Evolutionary conservation across 2,797 vertebrate genomes (phyloP).

Genomic region (Phataginus tetradactyla): DNA sequence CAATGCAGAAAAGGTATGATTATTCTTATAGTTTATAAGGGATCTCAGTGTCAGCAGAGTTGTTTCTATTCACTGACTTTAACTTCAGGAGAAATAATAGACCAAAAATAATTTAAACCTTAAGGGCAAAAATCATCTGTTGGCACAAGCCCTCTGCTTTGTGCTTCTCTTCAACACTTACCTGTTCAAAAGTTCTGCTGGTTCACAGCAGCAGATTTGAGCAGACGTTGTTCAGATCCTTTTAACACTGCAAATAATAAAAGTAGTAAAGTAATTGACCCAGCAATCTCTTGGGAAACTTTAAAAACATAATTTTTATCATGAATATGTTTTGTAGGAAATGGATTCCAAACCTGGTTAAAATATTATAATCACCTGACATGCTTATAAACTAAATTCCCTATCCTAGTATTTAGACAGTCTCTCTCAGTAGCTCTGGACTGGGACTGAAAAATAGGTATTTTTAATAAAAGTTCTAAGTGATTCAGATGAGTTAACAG

Average conservation of each 20-base stretch:
- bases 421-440: neutral
- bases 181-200: constrained; percentile 77
- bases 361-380: constrained; percentile 12
- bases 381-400: neutral
- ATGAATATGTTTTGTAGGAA: constrained; percentile 42
- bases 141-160: neutral
- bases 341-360: constrained; percentile 23
- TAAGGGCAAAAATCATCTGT: constrained; percentile 43
- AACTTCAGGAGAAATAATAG: neutral
- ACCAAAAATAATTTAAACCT: constrained; percentile 12
- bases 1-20: constrained; percentile 1
- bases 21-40: constrained; percentile 34
- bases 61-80: neutral
- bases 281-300: constrained; percentile 28
- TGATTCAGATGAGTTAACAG: constrained; percentile 21
- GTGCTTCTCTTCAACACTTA: constrained; percentile 63
- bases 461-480: constrained; percentile 35
- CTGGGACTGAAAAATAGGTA: neutral
- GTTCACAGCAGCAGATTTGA: constrained; percentile 69
- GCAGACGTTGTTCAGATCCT: constrained; percentile 64
- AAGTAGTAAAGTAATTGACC: constrained; percentile 61
- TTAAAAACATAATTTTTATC: constrained; percentile 43
- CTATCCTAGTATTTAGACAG: neutral
- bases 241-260: constrained; percentile 77
- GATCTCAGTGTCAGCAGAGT: neutral